These are phyloP conservation scores for Aplidium turbinatum DNA, from an alignment of 23 tunicate genomes.

Conservation along the genomic window DNA sequence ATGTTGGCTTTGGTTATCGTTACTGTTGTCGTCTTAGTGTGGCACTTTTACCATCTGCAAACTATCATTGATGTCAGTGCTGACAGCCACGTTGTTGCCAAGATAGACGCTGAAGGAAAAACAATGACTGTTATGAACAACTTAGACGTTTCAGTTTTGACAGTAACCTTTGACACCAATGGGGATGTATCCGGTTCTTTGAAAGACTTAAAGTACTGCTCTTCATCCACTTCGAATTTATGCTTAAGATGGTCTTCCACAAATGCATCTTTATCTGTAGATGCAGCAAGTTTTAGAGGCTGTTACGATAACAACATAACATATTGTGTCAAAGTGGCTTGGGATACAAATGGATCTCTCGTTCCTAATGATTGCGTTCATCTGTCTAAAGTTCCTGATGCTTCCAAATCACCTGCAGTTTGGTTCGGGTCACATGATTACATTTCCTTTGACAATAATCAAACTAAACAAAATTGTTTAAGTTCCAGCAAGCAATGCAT, in stretches of 20 bases:
- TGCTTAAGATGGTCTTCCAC: slow-evolving; percentile 14
- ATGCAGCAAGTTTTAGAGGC: slow-evolving; percentile 18
- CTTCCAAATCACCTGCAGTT: neutral
- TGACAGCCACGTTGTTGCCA: slow-evolving; percentile 10
- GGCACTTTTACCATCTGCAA: slow-evolving; percentile 44
- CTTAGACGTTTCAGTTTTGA: neutral
- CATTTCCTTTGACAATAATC: slow-evolving; percentile 9
- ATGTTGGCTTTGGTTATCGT: slow-evolving; percentile 14
- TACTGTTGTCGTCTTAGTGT: slow-evolving; percentile 20
- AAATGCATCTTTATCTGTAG: slow-evolving; percentile 12
- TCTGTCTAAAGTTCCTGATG: neutral
- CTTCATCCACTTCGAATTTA: neutral
- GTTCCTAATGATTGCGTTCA: slow-evolving; percentile 31
- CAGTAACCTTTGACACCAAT: slow-evolving; percentile 9
- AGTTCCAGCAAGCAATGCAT: neutral
- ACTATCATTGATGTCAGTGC: too few relatives aligned
- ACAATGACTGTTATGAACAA: slow-evolving; percentile 9
- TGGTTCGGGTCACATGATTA: slow-evolving; percentile 47
- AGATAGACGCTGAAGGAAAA: slow-evolving; percentile 14
- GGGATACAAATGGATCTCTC: slow-evolving; percentile 5
- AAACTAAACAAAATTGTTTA: slow-evolving; percentile 5
- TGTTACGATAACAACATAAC: neutral
- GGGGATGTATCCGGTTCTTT: slow-evolving; percentile 30
- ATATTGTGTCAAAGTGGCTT: slow-evolving; percentile 38
- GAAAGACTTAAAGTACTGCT: slow-evolving; percentile 6